Evolutionary conservation across 2,797 vertebrate genomes (phyloP).

Genomic region (Phoebastria nigripes): DNA sequence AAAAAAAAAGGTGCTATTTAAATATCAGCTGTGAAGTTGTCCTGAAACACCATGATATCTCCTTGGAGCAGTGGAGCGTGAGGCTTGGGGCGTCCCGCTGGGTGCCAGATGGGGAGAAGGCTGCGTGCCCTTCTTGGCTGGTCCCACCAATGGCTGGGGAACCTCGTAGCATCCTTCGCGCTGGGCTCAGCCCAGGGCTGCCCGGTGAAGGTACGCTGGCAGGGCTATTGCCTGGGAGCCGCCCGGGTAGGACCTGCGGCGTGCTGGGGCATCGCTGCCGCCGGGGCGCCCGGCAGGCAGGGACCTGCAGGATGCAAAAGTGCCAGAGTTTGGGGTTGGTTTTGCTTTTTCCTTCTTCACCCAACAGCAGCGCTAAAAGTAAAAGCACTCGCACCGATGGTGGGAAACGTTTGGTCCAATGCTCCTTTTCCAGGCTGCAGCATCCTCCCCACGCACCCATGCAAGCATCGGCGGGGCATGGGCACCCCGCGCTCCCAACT

Average conservation of each 20-base stretch:
- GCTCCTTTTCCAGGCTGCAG: accelerated
- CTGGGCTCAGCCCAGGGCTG: accelerated
- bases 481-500: accelerated
- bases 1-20: neutral
- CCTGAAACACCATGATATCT: neutral
- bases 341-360: neutral
- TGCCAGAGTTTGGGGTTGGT: accelerated
- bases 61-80: accelerated
- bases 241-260: accelerated
- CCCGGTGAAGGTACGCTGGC: neutral
- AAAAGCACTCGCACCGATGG: accelerated
- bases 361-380: accelerated
- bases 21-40: neutral
- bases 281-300: accelerated
- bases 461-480: accelerated
- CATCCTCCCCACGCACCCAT: accelerated
- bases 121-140: accelerated
- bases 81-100: accelerated
- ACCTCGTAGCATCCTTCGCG: accelerated
- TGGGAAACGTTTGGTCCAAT: accelerated
- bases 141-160: accelerated
- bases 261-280: accelerated
- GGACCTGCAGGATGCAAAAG: too few relatives aligned
- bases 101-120: too few relatives aligned
- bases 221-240: neutral